These are phyloP conservation scores for Tiliqua scincoides DNA, from an alignment of 2,113 vertebrate genomes.

Conservation along the genomic window DNA sequence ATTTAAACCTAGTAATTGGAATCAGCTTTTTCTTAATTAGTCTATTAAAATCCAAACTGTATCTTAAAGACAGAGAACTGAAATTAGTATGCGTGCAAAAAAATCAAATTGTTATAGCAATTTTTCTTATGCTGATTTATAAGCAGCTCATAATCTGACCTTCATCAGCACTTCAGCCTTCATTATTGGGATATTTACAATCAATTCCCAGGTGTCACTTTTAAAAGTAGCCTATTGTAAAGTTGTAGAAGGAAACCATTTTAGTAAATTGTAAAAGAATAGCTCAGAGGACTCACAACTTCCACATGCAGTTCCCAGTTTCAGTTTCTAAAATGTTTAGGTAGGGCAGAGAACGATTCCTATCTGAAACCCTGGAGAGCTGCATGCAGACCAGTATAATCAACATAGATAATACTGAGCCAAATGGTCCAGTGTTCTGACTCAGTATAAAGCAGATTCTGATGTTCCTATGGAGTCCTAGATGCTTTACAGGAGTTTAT, in stretches of 20 bases:
- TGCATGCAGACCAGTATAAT: too few relatives aligned
- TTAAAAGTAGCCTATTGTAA: background rate
- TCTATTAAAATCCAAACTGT: constrained; percentile 60
- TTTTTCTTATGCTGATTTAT: constrained; percentile 44
- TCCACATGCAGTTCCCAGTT: too few relatives aligned
- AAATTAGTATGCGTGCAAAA: constrained; percentile 55
- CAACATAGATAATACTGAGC: too few relatives aligned
- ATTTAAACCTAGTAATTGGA: constrained; percentile 55
- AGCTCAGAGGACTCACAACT: too few relatives aligned
- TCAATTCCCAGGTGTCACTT: constrained; percentile 26
- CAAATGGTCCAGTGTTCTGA: too few relatives aligned
- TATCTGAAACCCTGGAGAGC: too few relatives aligned
- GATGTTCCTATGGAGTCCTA: background rate
- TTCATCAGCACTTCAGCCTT: constrained; percentile 36
- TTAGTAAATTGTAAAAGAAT: background rate
- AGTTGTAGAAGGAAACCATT: background rate
- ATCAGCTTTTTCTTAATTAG: constrained; percentile 58
- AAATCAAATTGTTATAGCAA: constrained; percentile 55
- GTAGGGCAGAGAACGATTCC: too few relatives aligned
- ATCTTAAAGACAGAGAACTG: constrained; percentile 43
- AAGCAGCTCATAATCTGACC: constrained; percentile 36
- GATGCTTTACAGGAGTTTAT: background rate
- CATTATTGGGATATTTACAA: constrained; percentile 22
- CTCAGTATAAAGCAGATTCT: too few relatives aligned
- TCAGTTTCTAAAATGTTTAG: too few relatives aligned